Evolutionary conservation across 2,113 vertebrate species (phyloP).

Genomic region (Thalassarche chlororhynchos): DNA sequence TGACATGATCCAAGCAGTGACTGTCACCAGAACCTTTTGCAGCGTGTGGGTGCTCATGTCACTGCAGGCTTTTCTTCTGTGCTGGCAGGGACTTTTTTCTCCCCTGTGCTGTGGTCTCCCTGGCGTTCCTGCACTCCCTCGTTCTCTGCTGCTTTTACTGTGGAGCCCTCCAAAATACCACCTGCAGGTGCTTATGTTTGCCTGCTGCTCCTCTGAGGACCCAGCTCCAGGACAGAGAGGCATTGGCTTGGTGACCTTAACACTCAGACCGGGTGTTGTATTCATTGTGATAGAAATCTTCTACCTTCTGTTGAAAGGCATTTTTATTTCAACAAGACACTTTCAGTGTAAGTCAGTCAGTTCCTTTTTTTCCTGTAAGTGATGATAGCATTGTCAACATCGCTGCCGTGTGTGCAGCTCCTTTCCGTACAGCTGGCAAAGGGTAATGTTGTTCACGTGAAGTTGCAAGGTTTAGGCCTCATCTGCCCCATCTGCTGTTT

Average conservation of each 20-base stretch:
- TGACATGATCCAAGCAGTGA: neutral
- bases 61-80: neutral
- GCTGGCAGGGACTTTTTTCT: neutral
- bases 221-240: neutral
- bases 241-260: neutral
- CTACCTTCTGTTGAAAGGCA: neutral
- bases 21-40: neutral
- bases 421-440: neutral
- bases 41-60: rapidly evolving
- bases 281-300: neutral
- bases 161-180: neutral
- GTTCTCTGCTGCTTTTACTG: neutral
- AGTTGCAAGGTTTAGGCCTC: neutral
- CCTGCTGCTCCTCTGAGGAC: neutral
- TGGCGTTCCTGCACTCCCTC: rapidly evolving
- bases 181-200: neutral
- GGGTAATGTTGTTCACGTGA: neutral
- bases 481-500: neutral
- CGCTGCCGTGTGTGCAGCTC: neutral
- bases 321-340: neutral
- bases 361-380: neutral
- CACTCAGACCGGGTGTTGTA: neutral
- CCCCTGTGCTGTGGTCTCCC: neutral
- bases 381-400: neutral
- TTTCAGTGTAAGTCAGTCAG: neutral